Percentiles rank a stretch among this genome's conserved stretches.
These are phyloP conservation scores for Mesitornis unicolor DNA, from an alignment of 2,113 vertebrate genomes.

Conservation along the genomic window DNA sequence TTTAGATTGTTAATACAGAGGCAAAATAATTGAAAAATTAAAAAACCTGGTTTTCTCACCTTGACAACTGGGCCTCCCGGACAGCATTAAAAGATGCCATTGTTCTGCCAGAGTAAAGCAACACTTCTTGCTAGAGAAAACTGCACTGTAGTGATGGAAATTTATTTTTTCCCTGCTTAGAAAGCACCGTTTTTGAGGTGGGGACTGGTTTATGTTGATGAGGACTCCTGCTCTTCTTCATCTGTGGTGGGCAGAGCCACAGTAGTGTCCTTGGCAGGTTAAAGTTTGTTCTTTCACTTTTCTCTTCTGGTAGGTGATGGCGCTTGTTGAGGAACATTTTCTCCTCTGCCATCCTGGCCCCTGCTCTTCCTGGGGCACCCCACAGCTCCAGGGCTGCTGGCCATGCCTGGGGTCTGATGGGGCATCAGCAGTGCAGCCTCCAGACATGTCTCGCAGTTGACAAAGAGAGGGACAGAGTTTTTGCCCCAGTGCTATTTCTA, in stretches of 20 bases:
- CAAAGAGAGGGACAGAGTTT: neutral
- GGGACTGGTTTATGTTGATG: neutral
- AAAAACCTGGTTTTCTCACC: neutral
- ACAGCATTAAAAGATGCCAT: neutral
- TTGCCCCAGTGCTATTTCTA: neutral
- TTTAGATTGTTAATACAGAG: neutral
- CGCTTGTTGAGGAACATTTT: neutral
- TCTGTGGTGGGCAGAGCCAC: neutral
- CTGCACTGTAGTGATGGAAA: neutral
- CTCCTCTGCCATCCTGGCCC: fast-evolving
- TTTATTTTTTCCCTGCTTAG: neutral
- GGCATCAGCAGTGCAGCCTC: neutral
- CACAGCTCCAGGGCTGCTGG: neutral
- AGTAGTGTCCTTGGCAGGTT: neutral
- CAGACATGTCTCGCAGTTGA: fast-evolving
- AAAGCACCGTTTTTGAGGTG: neutral
- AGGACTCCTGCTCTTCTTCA: neutral
- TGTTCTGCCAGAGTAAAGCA: neutral
- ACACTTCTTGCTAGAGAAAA: neutral
- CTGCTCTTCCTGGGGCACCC: neutral
- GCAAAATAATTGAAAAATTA: neutral
- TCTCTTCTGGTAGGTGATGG: neutral
- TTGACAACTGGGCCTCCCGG: neutral
- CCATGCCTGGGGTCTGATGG: neutral
- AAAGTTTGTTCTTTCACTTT: neutral